These are phyloP conservation scores for Vireo griseus DNA, from an alignment of 2,797 vertebrate species.

Conservation along the genomic window DNA sequence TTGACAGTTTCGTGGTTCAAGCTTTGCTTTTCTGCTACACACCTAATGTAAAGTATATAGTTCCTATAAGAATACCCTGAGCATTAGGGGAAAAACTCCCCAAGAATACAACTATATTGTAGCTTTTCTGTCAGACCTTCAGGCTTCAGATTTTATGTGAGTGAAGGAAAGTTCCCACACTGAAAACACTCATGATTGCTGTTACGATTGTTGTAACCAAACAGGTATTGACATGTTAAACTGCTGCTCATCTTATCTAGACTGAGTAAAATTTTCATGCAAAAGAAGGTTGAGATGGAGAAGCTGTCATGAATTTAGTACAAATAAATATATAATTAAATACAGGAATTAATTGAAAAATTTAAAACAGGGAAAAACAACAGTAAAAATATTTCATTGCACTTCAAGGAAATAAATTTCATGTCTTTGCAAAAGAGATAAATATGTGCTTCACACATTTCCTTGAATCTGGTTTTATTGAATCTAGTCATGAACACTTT, in stretches of 20 bases:
- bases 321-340: not conserved
- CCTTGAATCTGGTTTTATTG: not conserved
- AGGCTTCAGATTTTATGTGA: not conserved
- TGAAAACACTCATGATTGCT: not conserved
- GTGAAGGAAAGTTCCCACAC: not conserved
- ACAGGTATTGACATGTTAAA: not conserved
- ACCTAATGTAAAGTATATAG: not conserved
- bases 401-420: not conserved
- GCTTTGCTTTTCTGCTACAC: not conserved
- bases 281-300: not conserved
- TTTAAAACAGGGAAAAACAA: rapidly evolving
- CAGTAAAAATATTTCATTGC: not conserved
- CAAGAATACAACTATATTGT: not conserved
- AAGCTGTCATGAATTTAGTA: not conserved
- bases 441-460: not conserved
- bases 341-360: not conserved
- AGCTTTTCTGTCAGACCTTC: not conserved
- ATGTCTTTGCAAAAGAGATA: not conserved
- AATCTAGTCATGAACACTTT: not conserved
- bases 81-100: rapidly evolving
- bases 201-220: rapidly evolving
- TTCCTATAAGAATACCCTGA: not conserved
- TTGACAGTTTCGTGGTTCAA: not conserved
- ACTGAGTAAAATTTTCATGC: not conserved
- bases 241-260: not conserved